Conservation (phyloP, 2,797 vertebrate species). For the Danio choprae region DNA sequence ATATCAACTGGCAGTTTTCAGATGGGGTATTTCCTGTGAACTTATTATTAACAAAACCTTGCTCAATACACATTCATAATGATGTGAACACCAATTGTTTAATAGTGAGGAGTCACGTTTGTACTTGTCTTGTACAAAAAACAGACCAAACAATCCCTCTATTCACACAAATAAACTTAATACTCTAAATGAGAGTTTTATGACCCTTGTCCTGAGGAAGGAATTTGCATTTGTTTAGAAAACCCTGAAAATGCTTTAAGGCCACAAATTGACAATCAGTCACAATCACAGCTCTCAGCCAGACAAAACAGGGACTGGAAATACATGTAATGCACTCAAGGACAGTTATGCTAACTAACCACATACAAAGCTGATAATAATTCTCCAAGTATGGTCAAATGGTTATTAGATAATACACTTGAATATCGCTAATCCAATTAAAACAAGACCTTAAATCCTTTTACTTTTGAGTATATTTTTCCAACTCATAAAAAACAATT, state of each 20-base stretch:
- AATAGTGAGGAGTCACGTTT: background rate
- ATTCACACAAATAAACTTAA: constrained; percentile 6
- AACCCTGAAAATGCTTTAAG: background rate
- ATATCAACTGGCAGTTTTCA: background rate
- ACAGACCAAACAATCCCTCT: background rate
- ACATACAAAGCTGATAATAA: background rate
- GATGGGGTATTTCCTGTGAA: background rate
- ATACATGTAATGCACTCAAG: background rate
- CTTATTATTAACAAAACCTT: background rate
- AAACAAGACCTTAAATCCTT: background rate
- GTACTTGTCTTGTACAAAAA: background rate
- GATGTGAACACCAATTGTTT: background rate
- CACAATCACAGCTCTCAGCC: constrained; percentile 24
- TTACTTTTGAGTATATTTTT: background rate
- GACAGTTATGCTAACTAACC: background rate
- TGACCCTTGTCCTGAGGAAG: background rate
- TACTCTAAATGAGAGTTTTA: constrained; percentile 13
- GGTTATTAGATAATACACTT: background rate
- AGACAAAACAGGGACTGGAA: constrained; percentile 17
- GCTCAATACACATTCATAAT: constrained; percentile 3
- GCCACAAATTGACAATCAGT: background rate
- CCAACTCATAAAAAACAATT: background rate
- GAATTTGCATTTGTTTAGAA: constrained; percentile 11
- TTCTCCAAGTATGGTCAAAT: background rate
- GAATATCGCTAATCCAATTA: background rate